A percentile compares a stretch with the other conserved stretches of the same genome.
Conservation (phyloP, 2,888 invertebrate genomes). For the Ochropacha duplaris region DNA sequence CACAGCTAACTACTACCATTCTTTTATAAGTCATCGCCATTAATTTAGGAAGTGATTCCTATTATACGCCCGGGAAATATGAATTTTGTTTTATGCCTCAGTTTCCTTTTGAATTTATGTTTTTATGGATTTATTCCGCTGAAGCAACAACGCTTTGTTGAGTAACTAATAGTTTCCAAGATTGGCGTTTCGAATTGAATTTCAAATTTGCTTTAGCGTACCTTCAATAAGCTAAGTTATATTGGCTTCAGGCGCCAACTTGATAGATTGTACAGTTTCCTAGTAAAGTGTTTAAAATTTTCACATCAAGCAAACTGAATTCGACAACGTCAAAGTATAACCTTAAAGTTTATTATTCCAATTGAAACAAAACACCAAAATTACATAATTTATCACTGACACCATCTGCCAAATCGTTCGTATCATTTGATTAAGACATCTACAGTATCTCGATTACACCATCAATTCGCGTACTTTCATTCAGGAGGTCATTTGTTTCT, state of each 20-base stretch:
- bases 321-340: background rate
- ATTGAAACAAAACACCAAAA: no score
- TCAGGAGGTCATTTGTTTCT: background rate
- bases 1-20: background rate
- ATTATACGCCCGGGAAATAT: background rate
- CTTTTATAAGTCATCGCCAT: background rate
- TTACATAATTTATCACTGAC: background rate
- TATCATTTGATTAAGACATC: background rate
- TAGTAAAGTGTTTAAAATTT: background rate
- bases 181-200: background rate
- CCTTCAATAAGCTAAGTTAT: background rate
- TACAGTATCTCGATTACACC: background rate
- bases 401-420: background rate
- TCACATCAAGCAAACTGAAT: background rate
- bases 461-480: conserved; percentile 1
- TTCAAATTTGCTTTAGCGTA: background rate
- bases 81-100: background rate
- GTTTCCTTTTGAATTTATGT: background rate
- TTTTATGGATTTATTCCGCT: background rate
- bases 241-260: background rate
- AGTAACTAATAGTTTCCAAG: background rate
- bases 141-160: background rate
- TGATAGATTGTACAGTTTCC: background rate
- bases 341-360: background rate
- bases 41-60: background rate